These are phyloP conservation scores for Tachina lurida DNA, from an alignment of 2,888 invertebrate genomes.

Conservation along the genomic window DNA sequence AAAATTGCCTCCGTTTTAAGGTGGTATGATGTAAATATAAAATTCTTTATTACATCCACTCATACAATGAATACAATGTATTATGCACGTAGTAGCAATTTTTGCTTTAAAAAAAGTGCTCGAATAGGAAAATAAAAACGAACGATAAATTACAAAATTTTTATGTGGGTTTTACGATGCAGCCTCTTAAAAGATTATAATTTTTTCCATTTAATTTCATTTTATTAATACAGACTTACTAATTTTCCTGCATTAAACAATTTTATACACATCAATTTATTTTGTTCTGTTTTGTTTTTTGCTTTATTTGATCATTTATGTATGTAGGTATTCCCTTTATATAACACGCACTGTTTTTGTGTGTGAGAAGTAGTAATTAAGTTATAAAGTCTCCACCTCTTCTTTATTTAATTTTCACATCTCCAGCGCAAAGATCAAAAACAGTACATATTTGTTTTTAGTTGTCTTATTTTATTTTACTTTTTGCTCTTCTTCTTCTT, in stretches of 20 bases:
- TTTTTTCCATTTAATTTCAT: conserved; percentile 28
- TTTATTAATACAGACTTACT: conserved; percentile 26
- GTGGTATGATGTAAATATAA: background rate
- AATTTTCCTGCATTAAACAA: conserved; percentile 34
- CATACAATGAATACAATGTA: conserved; percentile 4
- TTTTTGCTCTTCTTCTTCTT: conserved; percentile 12
- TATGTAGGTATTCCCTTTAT: conserved; percentile 27
- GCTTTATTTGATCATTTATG: background rate
- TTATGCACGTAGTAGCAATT: conserved; percentile 11
- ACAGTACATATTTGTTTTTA: conserved; percentile 58
- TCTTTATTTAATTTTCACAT: conserved; percentile 67
- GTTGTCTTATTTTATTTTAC: conserved; percentile 35
- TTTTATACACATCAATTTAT: conserved; percentile 37
- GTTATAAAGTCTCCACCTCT: conserved; percentile 64
- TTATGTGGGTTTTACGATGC: conserved; percentile 46
- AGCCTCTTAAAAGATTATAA: conserved; percentile 41
- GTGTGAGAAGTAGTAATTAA: conserved; percentile 57
- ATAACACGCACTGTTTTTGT: conserved; percentile 36
- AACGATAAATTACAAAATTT: conserved; percentile 48
- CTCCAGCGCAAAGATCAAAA: conserved; percentile 65
- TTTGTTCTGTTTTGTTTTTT: background rate
- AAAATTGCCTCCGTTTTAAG: background rate
- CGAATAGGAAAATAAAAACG: background rate
- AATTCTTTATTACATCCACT: background rate
- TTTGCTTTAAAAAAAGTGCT: background rate